Evolutionary conservation across 1,140 invertebrate genomes (phyloP).

Genomic region (Anastrepha ludens): DNA sequence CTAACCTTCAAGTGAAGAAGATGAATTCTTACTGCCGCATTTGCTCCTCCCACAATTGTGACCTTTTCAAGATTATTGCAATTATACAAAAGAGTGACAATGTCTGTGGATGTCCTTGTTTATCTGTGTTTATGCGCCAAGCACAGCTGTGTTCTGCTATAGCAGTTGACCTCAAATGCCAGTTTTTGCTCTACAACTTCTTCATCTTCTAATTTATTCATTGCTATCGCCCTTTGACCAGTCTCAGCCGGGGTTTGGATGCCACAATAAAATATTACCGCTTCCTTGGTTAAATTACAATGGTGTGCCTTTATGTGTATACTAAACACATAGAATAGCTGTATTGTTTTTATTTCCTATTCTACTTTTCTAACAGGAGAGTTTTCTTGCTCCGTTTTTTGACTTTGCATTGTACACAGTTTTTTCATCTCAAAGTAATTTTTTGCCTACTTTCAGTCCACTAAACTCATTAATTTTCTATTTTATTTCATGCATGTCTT

Average conservation of each 20-base stretch:
- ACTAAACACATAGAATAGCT: not conserved
- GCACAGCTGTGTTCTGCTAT: not conserved
- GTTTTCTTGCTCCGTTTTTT: too few relatives aligned
- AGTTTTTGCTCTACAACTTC: not conserved
- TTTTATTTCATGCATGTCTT: too few relatives aligned
- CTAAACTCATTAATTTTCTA: too few relatives aligned
- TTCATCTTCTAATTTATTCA: not conserved
- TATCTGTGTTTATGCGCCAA: not conserved
- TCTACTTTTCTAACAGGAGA: too few relatives aligned
- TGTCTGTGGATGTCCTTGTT: not conserved
- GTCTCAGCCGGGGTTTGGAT: not conserved
- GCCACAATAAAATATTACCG: not conserved
- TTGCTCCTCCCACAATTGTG: not conserved
- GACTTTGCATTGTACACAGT: too few relatives aligned
- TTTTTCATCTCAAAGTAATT: too few relatives aligned
- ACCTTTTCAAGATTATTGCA: not conserved
- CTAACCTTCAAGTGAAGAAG: not conserved
- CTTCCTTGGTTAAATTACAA: not conserved
- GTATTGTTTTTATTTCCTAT: too few relatives aligned
- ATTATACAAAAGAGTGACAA: not conserved
- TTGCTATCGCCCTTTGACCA: not conserved
- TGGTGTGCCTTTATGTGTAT: not conserved
- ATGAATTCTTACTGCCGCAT: not conserved
- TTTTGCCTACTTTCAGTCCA: too few relatives aligned
- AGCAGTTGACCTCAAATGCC: not conserved